Evolutionary conservation across 1,140 invertebrate genomes (phyloP).

Genomic region (Marisa cornuarietis): DNA sequence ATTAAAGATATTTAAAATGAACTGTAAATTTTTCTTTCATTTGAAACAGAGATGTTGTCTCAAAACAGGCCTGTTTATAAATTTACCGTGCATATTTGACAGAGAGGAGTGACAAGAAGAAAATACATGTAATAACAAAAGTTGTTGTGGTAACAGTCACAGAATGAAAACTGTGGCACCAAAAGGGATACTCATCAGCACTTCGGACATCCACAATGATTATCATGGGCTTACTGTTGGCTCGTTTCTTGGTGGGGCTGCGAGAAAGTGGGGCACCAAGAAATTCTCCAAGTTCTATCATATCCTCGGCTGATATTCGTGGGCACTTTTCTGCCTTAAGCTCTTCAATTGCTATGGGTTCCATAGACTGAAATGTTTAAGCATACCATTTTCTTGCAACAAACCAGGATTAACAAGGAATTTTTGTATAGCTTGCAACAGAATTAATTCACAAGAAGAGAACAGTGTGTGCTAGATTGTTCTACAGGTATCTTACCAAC

Average conservation of each 20-base stretch:
- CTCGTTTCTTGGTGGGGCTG: conserved; percentile 59
- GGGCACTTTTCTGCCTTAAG: conserved; percentile 80
- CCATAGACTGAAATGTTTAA: conserved; percentile 73
- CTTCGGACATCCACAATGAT: conserved; percentile 82
- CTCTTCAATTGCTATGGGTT: conserved; percentile 74
- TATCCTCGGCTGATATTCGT: conserved; percentile 85
- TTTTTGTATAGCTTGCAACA: not conserved
- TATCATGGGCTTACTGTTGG: conserved; percentile 71
- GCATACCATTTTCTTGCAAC: not conserved
- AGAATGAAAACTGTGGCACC: too few relatives aligned
- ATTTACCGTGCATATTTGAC: too few relatives aligned
- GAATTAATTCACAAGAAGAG: too few relatives aligned
- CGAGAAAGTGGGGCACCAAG: conserved; percentile 49
- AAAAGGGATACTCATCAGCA: conserved; percentile 74
- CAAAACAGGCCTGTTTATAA: too few relatives aligned
- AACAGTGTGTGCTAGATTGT: too few relatives aligned
- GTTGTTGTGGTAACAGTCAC: too few relatives aligned
- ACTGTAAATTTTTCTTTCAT: too few relatives aligned
- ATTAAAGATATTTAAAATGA: too few relatives aligned
- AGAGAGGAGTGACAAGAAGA: too few relatives aligned
- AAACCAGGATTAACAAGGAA: not conserved
- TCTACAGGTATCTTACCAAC: too few relatives aligned
- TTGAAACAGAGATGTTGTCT: too few relatives aligned
- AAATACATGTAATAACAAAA: too few relatives aligned
- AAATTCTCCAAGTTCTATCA: conserved; percentile 74